Conservation (phyloP, 2,113 vertebrate genomes). For the Tyrannus savana region DNA sequence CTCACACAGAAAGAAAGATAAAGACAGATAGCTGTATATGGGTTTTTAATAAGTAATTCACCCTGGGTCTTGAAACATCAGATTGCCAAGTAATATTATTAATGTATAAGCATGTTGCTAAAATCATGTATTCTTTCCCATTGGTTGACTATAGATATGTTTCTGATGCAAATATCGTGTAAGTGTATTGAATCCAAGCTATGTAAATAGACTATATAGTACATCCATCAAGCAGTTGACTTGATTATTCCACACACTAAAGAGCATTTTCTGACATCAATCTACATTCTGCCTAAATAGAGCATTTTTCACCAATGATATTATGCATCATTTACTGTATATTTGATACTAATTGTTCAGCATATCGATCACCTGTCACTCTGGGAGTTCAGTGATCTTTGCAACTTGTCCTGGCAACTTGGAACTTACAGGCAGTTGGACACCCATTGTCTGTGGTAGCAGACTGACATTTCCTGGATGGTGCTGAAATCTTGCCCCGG, state of each 20-base stretch:
- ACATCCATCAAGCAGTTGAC: conserved; percentile 78
- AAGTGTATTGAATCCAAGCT: conserved; percentile 77
- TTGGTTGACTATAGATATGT: conserved; percentile 76
- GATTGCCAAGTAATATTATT: conserved; percentile 87
- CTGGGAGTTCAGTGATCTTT: conserved; percentile 41
- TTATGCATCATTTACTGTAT: conserved; percentile 73
- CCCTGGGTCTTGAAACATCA: conserved; percentile 87
- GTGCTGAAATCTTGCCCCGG: neutral
- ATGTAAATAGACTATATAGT: conserved; percentile 77
- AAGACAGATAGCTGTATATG: conserved; percentile 90
- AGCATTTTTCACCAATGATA: conserved; percentile 71
- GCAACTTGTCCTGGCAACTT: conserved; percentile 18
- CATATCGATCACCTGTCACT: conserved; percentile 65
- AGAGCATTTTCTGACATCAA: conserved; percentile 74
- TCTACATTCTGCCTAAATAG: conserved; percentile 74
- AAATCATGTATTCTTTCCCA: conserved; percentile 76
- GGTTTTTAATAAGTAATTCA: conserved; percentile 94
- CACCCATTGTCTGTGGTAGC: neutral
- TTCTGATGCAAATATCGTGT: conserved; percentile 80
- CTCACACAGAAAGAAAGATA: conserved; percentile 90
- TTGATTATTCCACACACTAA: conserved; percentile 77
- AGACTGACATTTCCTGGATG: neutral
- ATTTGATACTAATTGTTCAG: conserved; percentile 75
- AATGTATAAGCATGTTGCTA: conserved; percentile 88
- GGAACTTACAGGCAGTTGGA: neutral